Base-by-base conservation (phyloP, 2,888 invertebrate species). In the Siphlonurus alternatus region DNA sequence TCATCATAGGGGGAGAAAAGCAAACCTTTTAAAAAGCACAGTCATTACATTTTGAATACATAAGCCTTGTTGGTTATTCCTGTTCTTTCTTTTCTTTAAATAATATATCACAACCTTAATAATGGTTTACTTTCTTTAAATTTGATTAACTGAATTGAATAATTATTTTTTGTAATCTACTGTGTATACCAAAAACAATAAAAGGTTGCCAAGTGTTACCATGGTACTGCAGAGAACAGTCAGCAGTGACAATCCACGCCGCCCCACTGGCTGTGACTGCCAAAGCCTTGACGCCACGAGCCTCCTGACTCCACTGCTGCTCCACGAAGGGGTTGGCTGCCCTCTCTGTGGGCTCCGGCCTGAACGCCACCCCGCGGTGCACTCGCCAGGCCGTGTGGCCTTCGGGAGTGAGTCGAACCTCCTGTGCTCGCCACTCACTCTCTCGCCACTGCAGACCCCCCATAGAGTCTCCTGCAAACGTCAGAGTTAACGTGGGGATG, bases 381-480 rank as follows among this genome's bases (percentile, higher is more conserved):
- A 56, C 56, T 20, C 56, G n/a, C 56, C 56, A 56, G 19, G 22
- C 56, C 7, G 20, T 3, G 7, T 5, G 7, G n/a, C 56, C n/a
- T 5, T 56, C 22, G 5, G 56, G 56, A 5, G 56, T 56, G n/a
- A 22, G n/a, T 56, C 22, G 56, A 10, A 56, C 56, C n/a, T 56
- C 56, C 56, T 56, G 56, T 5, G 56, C 56, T 10, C 56, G 56
- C 56, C 56, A 56, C 56, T 56, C 56, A 56, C 56, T 56, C 22
- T 56, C 56, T 10, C n/a, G 56, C 56, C 56, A 56, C 56, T 56
- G n/a, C 20, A 56, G 56, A 5, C 22, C 56, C 7, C 56, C 56
- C 19, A 38, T 38, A 10, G 38, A 38, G 38, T 38, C 38, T 10
- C 38, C 38, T 38, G 38, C 38, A 38, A 38, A 10, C 38, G n/a